Percentiles rank a stretch among this genome's conserved stretches.
phyloP scores from a whole-genome alignment of 2,888 invertebrate genomes.

The Trichopoda pennipes region DNA sequence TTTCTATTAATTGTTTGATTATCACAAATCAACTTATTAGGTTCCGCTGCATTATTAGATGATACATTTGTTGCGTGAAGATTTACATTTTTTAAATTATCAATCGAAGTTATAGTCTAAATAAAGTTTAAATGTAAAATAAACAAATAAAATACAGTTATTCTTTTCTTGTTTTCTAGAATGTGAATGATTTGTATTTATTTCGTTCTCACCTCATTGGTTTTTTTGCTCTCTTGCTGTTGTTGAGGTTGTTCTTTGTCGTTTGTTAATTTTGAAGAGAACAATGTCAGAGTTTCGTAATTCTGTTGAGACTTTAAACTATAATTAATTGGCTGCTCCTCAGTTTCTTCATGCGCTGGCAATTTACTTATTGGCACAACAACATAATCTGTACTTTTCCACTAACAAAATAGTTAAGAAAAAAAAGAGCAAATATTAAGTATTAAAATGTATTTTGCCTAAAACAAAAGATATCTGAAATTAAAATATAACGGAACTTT shows the following conservation, averaged over 20 bases:
- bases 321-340: slow-evolving; percentile 52
- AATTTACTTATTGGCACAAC: slow-evolving; percentile 47
- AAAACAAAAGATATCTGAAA: too few species aligned
- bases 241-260: slow-evolving; percentile 38
- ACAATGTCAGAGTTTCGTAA: neutral
- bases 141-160: neutral
- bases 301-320: slow-evolving; percentile 47
- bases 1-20: slow-evolving; percentile 41
- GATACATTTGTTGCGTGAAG: slow-evolving; percentile 22
- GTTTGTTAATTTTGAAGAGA: neutral
- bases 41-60: slow-evolving; percentile 9
- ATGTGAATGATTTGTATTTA: neutral
- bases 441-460: neutral
- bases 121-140: neutral
- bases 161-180: slow-evolving; percentile 5
- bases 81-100: slow-evolving; percentile 12
- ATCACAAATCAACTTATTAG: slow-evolving; percentile 33
- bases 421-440: neutral
- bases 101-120: slow-evolving; percentile 26
- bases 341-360: slow-evolving; percentile 18
- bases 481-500: too few species aligned
- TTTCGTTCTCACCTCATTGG: slow-evolving; percentile 20
- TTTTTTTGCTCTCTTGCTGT: slow-evolving; percentile 34
- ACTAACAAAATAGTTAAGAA: slow-evolving; percentile 32
- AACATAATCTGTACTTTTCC: slow-evolving; percentile 52